Conservation (phyloP, 2,888 invertebrate species). For the Neria commutata region DNA sequence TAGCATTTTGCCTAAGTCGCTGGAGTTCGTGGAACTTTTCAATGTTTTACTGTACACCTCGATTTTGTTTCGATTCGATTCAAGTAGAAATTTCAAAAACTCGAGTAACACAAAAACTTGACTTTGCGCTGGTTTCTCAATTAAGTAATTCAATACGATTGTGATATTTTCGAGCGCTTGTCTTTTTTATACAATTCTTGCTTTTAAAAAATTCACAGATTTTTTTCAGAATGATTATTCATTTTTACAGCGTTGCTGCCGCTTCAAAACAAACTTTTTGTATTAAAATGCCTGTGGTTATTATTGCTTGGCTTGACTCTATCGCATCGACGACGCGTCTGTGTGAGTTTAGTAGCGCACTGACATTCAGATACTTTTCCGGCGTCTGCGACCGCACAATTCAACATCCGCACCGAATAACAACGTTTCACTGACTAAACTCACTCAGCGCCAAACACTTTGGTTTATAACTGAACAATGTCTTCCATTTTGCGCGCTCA, state of each 20-base stretch:
- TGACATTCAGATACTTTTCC: not conserved
- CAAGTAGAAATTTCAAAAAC: too few species aligned
- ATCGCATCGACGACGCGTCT: too few species aligned
- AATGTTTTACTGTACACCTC: not conserved
- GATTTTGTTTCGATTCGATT: too few species aligned
- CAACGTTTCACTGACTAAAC: slow-evolving; percentile 53
- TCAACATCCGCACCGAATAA: slow-evolving; percentile 47
- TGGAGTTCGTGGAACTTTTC: not conserved
- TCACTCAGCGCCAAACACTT: slow-evolving; percentile 20
- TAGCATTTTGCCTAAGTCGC: not conserved
- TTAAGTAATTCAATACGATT: too few species aligned
- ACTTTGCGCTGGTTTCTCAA: too few species aligned
- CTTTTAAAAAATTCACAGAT: not conserved
- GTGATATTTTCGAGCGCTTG: too few species aligned
- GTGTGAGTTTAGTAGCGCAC: not conserved
- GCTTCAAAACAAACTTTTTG: not conserved
- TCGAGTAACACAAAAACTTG: too few species aligned
- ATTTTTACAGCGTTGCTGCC: not conserved
- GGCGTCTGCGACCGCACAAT: slow-evolving; percentile 27
- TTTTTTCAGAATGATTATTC: not conserved
- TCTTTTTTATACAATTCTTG: not conserved
- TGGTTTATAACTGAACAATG: slow-evolving; percentile 29
- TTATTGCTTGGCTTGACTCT: not conserved
- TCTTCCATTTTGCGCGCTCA: slow-evolving; percentile 20
- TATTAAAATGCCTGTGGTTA: not conserved